Evolutionary conservation across 1,140 invertebrate genomes (phyloP).

Genomic region (Rhagoletis zephyria): DNA sequence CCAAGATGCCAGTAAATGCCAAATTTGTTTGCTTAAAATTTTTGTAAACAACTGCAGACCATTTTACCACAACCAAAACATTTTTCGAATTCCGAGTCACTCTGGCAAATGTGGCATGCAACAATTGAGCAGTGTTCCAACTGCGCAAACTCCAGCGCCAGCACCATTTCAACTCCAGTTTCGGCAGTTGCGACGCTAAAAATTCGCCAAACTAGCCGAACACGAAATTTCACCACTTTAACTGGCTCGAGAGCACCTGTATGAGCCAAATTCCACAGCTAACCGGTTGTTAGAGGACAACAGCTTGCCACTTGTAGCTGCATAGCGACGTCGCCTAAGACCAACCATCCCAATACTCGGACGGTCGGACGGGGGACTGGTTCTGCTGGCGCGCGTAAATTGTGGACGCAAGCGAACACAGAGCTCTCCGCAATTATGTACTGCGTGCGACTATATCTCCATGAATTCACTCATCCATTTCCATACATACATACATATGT

Average conservation of each 20-base stretch:
- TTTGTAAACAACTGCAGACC: no score
- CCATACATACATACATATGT: background rate
- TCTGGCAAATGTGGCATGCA: slow-evolving; percentile 14
- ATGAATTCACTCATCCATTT: background rate
- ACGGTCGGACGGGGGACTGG: background rate
- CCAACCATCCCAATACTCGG: background rate
- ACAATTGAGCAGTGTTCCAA: slow-evolving; percentile 32
- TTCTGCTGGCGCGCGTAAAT: background rate
- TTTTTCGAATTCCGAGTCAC: background rate
- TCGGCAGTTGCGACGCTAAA: background rate
- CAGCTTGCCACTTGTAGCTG: slow-evolving; percentile 26
- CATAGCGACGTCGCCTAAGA: background rate
- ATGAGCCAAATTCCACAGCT: slow-evolving; percentile 38
- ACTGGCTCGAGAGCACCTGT: slow-evolving; percentile 49
- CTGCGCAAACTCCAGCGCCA: slow-evolving; percentile 33
- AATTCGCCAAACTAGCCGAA: background rate
- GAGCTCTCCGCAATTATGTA: slow-evolving; percentile 17
- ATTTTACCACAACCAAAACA: background rate
- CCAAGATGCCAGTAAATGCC: no score
- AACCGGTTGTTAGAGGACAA: slow-evolving; percentile 42
- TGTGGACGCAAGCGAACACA: background rate
- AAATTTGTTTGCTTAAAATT: no score
- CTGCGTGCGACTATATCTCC: slow-evolving; percentile 11
- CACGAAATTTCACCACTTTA: slow-evolving; percentile 31
- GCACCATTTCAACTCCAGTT: background rate